Percentiles rank a stretch among this genome's conserved stretches.
Conservation (phyloP, 2,113 vertebrate species). For the Mesoclemmys tuberculata region DNA sequence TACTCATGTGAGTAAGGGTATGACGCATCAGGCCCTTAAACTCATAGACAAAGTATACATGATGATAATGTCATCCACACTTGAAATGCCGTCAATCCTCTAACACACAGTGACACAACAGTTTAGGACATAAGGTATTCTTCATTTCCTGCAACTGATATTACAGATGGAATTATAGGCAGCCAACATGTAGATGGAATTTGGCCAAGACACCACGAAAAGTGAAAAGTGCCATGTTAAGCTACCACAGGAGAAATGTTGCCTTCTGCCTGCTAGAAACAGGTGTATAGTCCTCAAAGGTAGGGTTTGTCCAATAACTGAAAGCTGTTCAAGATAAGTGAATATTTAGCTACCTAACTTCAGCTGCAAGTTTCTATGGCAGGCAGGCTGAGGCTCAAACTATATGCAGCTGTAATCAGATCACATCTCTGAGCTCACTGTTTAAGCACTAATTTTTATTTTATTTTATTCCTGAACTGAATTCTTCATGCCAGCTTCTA, state of each 20-base stretch:
- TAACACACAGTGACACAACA: neutral
- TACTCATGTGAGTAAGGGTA: neutral
- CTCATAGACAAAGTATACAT: rapidly evolving
- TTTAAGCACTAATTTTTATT: neutral
- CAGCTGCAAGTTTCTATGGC: constrained; percentile 9
- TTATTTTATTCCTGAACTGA: neutral
- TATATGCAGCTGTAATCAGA: neutral
- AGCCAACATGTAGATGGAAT: constrained; percentile 64
- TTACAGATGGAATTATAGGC: constrained; percentile 64
- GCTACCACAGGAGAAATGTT: constrained; percentile 35
- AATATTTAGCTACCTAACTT: constrained; percentile 27
- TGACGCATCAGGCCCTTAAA: neutral
- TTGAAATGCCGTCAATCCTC: neutral
- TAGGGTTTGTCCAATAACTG: constrained; percentile 24
- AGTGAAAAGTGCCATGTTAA: constrained; percentile 62
- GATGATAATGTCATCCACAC: neutral
- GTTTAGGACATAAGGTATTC: constrained; percentile 61
- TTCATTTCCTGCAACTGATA: constrained; percentile 7
- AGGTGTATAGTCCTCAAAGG: constrained; percentile 64
- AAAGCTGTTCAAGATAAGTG: constrained; percentile 20
- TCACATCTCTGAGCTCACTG: neutral
- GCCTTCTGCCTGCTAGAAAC: constrained; percentile 59
- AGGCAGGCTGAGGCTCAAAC: neutral
- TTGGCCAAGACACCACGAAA: constrained; percentile 34
- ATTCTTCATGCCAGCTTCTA: neutral